Evolutionary conservation across 2,888 invertebrate genomes (phyloP).

Genomic region (Athripsodes cinereus): DNA sequence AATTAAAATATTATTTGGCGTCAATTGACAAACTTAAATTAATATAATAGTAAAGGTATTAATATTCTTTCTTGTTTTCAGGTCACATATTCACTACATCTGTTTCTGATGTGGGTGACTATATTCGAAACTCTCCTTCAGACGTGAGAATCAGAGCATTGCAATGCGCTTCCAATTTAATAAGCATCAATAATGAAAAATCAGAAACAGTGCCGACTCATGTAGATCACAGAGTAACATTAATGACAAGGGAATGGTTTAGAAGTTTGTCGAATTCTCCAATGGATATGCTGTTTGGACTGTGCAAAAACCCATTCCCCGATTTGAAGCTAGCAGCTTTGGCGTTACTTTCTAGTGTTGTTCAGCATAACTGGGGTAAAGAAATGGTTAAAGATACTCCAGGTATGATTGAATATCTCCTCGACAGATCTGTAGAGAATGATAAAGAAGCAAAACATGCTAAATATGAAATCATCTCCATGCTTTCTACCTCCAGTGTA

Average conservation of each 20-base stretch:
- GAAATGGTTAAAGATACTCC: conserved; percentile 63
- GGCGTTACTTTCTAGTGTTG: conserved; percentile 58
- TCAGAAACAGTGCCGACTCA: conserved; percentile 38
- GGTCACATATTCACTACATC: conserved; percentile 48
- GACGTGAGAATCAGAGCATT: conserved; percentile 65
- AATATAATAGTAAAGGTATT: too few relatives aligned
- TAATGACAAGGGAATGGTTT: conserved; percentile 50
- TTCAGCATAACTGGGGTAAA: conserved; percentile 74
- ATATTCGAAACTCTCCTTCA: conserved; percentile 56
- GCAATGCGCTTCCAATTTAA: conserved; percentile 55
- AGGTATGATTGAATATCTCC: conserved; percentile 70
- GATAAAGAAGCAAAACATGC: conserved; percentile 66
- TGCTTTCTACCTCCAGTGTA: conserved; percentile 50
- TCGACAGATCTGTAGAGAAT: conserved; percentile 66
- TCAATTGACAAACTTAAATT: too few relatives aligned
- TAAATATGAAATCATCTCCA: conserved; percentile 67
- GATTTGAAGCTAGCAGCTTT: conserved; percentile 70
- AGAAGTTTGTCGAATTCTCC: conserved; percentile 42
- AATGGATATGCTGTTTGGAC: conserved; percentile 54
- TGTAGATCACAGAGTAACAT: conserved; percentile 42
- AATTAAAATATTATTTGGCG: too few relatives aligned
- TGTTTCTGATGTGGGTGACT: conserved; percentile 53
- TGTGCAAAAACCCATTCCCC: conserved; percentile 73
- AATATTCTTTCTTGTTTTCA: conserved; percentile 31
- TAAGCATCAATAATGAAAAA: conserved; percentile 40